A percentile compares a stretch with the other conserved stretches of the same genome.
phyloP scores from a whole-genome alignment of 2,888 invertebrate species.

The Apantesis nais region DNA sequence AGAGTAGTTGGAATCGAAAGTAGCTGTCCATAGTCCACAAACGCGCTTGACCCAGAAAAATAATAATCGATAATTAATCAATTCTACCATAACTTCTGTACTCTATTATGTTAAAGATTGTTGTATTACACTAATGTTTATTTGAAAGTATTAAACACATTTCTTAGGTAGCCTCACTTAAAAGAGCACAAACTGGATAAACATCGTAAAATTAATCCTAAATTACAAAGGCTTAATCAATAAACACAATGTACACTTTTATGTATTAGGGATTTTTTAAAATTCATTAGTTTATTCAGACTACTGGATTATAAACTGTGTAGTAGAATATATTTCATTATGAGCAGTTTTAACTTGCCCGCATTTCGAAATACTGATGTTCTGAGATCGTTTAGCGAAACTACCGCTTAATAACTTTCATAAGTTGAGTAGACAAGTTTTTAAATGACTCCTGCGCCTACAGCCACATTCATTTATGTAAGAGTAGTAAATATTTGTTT shows the following conservation, averaged over 20 bases:
- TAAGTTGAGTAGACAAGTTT: constrained; percentile 27
- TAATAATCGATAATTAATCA: no score
- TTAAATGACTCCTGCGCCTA: constrained; percentile 14
- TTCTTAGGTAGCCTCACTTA: not conserved
- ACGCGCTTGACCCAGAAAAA: not conserved
- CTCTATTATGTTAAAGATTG: not conserved
- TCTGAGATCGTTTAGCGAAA: not conserved
- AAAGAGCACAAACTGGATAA: not conserved
- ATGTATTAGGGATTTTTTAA: not conserved
- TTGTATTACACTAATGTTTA: not conserved
- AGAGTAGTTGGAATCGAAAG: not conserved
- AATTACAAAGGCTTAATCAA: not conserved
- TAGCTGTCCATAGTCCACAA: not conserved
- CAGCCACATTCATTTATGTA: constrained; percentile 22
- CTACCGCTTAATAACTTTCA: constrained; percentile 18
- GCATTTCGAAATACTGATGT: not conserved
- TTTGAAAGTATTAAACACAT: not conserved
- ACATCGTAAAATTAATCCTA: not conserved
- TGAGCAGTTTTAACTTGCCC: not conserved
- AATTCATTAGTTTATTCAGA: not conserved
- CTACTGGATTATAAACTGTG: not conserved
- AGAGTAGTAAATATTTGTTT: constrained; percentile 31
- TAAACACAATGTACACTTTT: not conserved
- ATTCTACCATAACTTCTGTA: no score
- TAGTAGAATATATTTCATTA: not conserved